Percentiles rank a stretch among this genome's conserved stretches.
phyloP scores from a whole-genome alignment of 2,113 vertebrate species.

The Apistogramma diplotaenia region DNA sequence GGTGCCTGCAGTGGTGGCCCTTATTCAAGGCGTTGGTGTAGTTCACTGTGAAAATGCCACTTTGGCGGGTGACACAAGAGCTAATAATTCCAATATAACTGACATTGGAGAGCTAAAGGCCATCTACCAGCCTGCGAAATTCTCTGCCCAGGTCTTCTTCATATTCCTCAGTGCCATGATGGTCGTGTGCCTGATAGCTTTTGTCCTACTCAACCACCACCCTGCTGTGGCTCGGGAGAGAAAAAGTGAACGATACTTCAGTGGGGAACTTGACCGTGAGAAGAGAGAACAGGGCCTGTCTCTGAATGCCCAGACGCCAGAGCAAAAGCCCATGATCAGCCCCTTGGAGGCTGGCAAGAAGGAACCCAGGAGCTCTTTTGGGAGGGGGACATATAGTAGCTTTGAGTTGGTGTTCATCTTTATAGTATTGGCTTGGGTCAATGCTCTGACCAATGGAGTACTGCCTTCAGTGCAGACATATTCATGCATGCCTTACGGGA shows the following conservation, averaged over 20 bases:
- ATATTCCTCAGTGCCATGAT: slow-evolving; percentile 82
- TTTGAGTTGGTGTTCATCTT: slow-evolving; percentile 76
- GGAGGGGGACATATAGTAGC: slow-evolving; percentile 63
- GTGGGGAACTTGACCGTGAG: slow-evolving; percentile 18
- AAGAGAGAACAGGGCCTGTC: slow-evolving; percentile 65
- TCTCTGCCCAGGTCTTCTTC: slow-evolving; percentile 80
- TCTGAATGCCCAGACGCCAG: slow-evolving; percentile 55
- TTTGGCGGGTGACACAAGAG: slow-evolving; percentile 13
- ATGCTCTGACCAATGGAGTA: slow-evolving; percentile 82
- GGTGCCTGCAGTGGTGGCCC: slow-evolving; percentile 79
- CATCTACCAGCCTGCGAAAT: slow-evolving; percentile 78
- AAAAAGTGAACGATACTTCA: slow-evolving; percentile 60
- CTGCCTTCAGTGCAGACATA: slow-evolving; percentile 84
- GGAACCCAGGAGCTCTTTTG: slow-evolving; percentile 61
- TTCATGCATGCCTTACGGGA: slow-evolving; percentile 85
- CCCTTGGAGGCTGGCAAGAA: neutral
- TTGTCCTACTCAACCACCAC: slow-evolving; percentile 78
- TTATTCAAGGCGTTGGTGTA: slow-evolving; percentile 80
- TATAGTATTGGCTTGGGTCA: slow-evolving; percentile 81
- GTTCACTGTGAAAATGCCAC: slow-evolving; percentile 74
- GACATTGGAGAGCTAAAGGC: slow-evolving; percentile 43
- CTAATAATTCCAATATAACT: slow-evolving; percentile 28
- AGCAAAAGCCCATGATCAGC: slow-evolving; percentile 77
- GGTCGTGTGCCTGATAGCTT: slow-evolving; percentile 75
- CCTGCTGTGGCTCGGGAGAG: slow-evolving; percentile 71